These are phyloP conservation scores for Parnassius mnemosyne DNA, from an alignment of 2,888 invertebrate species.

Conservation along the genomic window DNA sequence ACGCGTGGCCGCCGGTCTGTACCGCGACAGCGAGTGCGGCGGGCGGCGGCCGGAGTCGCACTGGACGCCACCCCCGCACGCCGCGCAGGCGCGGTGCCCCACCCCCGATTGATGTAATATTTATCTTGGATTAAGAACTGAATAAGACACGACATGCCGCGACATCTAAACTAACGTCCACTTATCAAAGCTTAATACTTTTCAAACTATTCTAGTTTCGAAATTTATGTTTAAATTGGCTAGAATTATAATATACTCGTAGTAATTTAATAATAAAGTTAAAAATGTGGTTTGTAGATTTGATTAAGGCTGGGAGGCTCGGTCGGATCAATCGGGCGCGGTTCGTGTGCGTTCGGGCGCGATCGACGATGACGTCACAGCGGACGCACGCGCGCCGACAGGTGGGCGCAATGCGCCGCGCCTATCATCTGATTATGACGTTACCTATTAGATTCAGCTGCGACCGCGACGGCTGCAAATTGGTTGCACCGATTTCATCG, in stretches of 20 bases:
- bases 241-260: neutral
- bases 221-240: no score
- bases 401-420: conserved; percentile 79
- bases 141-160: conserved; percentile 54
- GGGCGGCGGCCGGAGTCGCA: conserved; percentile 73
- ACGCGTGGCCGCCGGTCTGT: conserved; percentile 68
- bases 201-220: neutral
- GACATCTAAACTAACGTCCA: conserved; percentile 31
- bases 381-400: conserved; percentile 78
- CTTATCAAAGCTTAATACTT: conserved; percentile 1
- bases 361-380: conserved; percentile 64
- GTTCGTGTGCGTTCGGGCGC: conserved; percentile 50
- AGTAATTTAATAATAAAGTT: neutral
- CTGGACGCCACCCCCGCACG: conserved; percentile 47
- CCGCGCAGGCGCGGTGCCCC: conserved; percentile 53
- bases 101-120: conserved; percentile 78
- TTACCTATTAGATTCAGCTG: conserved; percentile 64
- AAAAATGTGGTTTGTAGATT: conserved; percentile 38
- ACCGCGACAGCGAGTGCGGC: conserved; percentile 66
- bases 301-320: conserved; percentile 52
- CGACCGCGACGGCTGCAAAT: conserved; percentile 51
- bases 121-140: conserved; percentile 78
- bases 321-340: conserved; percentile 67
- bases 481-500: conserved; percentile 26
- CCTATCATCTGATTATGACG: conserved; percentile 78